Evolutionary conservation across 2,888 invertebrate species (phyloP), one percentile per base, ranked within the genome.

Genomic region (Macaria liturata): DNA sequence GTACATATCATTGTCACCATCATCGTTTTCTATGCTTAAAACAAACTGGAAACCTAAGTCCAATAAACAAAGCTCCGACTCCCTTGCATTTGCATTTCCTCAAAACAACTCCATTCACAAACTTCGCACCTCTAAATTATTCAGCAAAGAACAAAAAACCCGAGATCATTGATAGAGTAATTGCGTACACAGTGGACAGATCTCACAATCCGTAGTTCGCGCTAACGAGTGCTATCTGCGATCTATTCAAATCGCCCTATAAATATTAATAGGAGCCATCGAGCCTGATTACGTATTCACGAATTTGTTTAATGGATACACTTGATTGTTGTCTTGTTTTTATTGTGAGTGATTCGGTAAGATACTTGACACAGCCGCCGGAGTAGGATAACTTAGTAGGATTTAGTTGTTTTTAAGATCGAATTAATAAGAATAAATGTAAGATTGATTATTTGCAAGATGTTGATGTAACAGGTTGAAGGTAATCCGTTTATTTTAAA

Each of bases 161-260:
- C 51, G 44, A n/a, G 54, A 50, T 61, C 57, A 63, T 59, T 55
- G 84, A 86, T 87, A 86, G 84, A 81, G 73, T 87, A 87, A 88
- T 88, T 86, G 83, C 76, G 65, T 75, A 78, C 75, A 77, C 72
- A 67, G 76, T 69, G 71, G 78, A 78, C 76, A 77, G 75, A 75
- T 72, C 71, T 72, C 75, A 76, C 70, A 68, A 80, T 80, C 80
- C 20, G 73, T 67, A 66, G 66, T 67, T 66, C 69, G 61, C 54
- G 69, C 76, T 77, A 76, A 76, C 78, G 77, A 79, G 77, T 67
- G 62, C 65, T 88, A 89, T 88, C 89, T 70, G 74, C 77, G 80
- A 89, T 91, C 89, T 90, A 89, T 88, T 88, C 88, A 86, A 88
- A 87, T 84, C 75, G 63, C 69, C 70, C 78, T 83, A 90, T 90